A percentile compares a stretch with the other conserved stretches of the same genome.
Evolutionary conservation across 2,797 vertebrate genomes (phyloP).

Genomic region (Euphonia xanthogaster): DNA sequence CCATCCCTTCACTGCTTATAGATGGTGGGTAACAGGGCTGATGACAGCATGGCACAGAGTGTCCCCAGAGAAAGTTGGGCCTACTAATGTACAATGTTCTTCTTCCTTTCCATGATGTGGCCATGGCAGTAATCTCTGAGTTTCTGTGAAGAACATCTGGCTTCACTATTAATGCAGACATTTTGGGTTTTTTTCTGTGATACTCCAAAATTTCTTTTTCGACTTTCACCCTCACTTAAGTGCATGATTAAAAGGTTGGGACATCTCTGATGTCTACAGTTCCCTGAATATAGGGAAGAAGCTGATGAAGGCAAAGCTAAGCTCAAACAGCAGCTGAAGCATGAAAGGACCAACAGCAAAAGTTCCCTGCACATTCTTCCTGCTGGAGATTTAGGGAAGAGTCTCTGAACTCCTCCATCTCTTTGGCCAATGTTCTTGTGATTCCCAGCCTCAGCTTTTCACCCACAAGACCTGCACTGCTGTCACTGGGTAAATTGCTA

Average conservation of each 20-base stretch:
- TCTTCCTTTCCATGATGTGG: accelerated
- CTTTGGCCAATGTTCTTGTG: not conserved
- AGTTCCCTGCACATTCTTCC: not conserved
- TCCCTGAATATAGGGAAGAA: not conserved
- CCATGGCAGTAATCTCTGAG: not conserved
- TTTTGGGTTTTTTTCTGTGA: not conserved
- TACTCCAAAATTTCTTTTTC: not conserved
- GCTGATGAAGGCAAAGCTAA: not conserved
- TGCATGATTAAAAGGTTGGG: not conserved
- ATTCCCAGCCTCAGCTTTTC: not conserved
- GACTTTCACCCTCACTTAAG: not conserved
- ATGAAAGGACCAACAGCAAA: not conserved
- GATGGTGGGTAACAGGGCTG: not conserved
- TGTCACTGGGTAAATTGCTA: not conserved
- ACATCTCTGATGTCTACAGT: not conserved
- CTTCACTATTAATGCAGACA: not conserved
- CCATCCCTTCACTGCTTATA: not conserved
- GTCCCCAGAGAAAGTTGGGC: not conserved
- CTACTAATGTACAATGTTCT: not conserved
- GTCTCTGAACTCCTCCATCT: not conserved
- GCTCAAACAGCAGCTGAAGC: not conserved
- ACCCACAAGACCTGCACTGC: not conserved
- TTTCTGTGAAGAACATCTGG: not conserved
- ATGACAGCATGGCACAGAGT: not conserved
- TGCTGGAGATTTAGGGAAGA: not conserved